These are phyloP conservation scores for Barypeithes pellucidus DNA, from an alignment of 2,888 invertebrate genomes.

Conservation along the genomic window DNA sequence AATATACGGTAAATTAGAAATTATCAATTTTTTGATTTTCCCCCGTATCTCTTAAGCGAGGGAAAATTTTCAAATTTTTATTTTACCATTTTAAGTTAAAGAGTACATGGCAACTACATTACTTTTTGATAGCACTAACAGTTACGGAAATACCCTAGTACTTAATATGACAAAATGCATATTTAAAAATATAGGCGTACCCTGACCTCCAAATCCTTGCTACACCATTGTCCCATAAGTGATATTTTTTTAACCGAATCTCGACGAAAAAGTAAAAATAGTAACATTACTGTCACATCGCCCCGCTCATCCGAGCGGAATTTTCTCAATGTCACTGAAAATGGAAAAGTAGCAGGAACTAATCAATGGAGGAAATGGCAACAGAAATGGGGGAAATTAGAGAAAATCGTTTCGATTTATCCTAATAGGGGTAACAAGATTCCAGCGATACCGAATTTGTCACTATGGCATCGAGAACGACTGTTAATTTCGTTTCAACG, in stretches of 20 bases:
- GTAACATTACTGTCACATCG: constrained; percentile 3
- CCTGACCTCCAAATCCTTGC: background rate
- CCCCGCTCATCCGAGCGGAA: constrained; percentile 3
- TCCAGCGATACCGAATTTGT: constrained; percentile 50
- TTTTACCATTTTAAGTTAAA: too few species aligned
- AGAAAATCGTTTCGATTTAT: constrained; percentile 49
- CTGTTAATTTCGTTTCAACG: constrained; percentile 39
- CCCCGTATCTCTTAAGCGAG: too few species aligned
- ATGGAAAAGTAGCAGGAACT: constrained; percentile 38
- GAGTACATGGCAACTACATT: too few species aligned
- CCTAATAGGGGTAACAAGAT: constrained; percentile 53
- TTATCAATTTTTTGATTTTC: too few species aligned
- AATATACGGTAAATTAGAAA: too few species aligned
- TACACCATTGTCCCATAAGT: background rate
- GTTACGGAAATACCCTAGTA: too few species aligned
- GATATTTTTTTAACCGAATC: too few species aligned
- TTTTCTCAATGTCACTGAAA: constrained; percentile 29
- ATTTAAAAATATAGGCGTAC: too few species aligned
- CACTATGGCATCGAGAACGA: constrained; percentile 45
- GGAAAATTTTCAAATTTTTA: too few species aligned
- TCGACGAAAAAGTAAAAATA: background rate
- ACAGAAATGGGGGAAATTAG: constrained; percentile 50
- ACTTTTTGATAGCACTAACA: too few species aligned
- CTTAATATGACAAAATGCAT: too few species aligned
- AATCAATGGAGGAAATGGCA: constrained; percentile 48